A percentile compares a stretch with the other conserved stretches of the same genome.
phyloP scores from a whole-genome alignment of 2,888 invertebrate species.

The Epirrhoe tristata region DNA sequence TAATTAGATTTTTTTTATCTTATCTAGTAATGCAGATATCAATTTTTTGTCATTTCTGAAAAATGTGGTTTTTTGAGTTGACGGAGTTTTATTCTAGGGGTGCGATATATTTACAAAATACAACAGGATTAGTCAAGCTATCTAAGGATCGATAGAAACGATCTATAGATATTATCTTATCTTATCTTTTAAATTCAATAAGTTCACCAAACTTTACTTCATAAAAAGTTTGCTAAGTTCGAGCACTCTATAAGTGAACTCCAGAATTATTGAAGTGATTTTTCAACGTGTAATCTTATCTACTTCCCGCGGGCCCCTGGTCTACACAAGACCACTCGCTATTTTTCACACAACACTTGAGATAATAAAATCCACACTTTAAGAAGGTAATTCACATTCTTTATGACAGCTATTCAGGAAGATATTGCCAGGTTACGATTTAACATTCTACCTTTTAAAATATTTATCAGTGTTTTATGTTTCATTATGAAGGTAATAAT shows the following conservation, averaged over 20 bases:
- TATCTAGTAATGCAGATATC: no score
- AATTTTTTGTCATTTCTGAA: no score
- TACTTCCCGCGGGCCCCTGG: background rate
- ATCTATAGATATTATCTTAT: no score
- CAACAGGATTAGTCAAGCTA: no score
- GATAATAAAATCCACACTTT: slow-evolving; percentile 81
- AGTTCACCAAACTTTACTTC: no score
- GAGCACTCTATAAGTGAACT: background rate
- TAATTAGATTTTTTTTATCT: no score
- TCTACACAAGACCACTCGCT: slow-evolving; percentile 46
- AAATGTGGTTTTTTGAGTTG: no score
- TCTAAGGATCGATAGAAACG: no score
- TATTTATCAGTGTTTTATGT: slow-evolving; percentile 76
- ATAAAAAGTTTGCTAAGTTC: no score
- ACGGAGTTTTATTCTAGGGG: no score
- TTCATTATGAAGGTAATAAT: slow-evolving; percentile 57
- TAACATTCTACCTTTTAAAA: slow-evolving; percentile 81
- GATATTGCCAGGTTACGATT: slow-evolving; percentile 74
- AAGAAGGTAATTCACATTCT: slow-evolving; percentile 77
- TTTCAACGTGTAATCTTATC: slow-evolving; percentile 10
- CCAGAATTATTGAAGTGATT: slow-evolving; percentile 14
- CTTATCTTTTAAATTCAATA: no score
- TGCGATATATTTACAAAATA: no score
- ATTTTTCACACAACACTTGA: slow-evolving; percentile 67
- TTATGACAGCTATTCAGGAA: slow-evolving; percentile 77